A percentile compares a stretch with the other conserved stretches of the same genome.
These are phyloP conservation scores for Latrodectus hesperus DNA, from an alignment of 2,888 invertebrate genomes.

Conservation along the genomic window DNA sequence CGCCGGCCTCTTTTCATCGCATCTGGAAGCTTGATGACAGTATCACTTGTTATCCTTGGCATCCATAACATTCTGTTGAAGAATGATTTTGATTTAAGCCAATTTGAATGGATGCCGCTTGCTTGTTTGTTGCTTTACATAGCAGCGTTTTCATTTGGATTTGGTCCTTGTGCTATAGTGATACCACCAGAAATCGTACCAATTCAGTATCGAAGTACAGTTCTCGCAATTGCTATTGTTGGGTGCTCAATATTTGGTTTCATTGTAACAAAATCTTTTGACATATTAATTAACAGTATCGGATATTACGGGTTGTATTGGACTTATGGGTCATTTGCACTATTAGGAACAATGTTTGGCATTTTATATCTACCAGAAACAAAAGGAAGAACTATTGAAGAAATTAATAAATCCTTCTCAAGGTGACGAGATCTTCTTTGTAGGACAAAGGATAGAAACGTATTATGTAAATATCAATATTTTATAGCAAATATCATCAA, in stretches of 20 bases:
- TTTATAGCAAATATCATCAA: no score
- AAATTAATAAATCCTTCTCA: constrained; percentile 32
- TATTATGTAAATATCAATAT: no score
- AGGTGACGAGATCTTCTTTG: neutral
- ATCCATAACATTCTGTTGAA: constrained; percentile 69
- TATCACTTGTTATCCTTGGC: constrained; percentile 73
- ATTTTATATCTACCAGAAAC: constrained; percentile 74
- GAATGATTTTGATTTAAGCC: constrained; percentile 9
- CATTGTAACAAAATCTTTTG: constrained; percentile 78
- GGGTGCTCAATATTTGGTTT: constrained; percentile 64
- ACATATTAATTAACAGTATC: constrained; percentile 75
- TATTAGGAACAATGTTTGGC: constrained; percentile 73
- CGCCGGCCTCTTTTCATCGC: constrained; percentile 73
- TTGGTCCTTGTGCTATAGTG: constrained; percentile 76
- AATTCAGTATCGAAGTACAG: constrained; percentile 75
- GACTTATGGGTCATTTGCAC: constrained; percentile 74
- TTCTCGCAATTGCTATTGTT: constrained; percentile 64
- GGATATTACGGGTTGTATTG: constrained; percentile 73
- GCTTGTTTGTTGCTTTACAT: constrained; percentile 74
- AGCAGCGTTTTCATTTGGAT: constrained; percentile 75
- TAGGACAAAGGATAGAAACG: no score
- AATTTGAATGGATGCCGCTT: constrained; percentile 72
- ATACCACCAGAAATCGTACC: constrained; percentile 77
- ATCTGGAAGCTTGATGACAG: constrained; percentile 73
- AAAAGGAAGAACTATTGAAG: constrained; percentile 71